Conservation (phyloP, 2,113 vertebrate species). For the Cheilinus undulatus region DNA sequence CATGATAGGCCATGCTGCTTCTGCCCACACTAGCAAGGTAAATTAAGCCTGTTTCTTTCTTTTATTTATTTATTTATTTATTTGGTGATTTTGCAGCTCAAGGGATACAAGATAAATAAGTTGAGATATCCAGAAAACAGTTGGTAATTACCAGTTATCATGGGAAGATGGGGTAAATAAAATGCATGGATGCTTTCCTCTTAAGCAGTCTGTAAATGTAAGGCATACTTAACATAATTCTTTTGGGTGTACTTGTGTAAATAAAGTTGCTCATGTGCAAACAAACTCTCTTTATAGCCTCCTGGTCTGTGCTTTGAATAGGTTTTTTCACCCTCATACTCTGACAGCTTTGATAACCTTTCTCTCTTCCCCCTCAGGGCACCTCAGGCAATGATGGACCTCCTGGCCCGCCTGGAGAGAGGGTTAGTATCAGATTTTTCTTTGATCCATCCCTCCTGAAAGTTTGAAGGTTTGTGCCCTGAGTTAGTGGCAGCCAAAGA, state of each 20-base stretch:
- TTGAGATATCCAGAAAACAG: too few species aligned
- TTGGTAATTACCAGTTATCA: too few species aligned
- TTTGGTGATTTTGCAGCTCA: too few species aligned
- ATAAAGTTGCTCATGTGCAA: background rate
- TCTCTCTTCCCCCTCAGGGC: slow-evolving; percentile 83
- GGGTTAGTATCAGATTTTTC: slow-evolving; percentile 83
- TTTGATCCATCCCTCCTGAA: slow-evolving; percentile 38
- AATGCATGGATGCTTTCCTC: too few species aligned
- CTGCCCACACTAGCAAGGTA: too few species aligned
- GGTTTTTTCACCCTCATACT: slow-evolving; percentile 25
- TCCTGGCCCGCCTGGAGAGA: slow-evolving; percentile 94
- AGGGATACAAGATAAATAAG: too few species aligned
- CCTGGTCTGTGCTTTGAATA: background rate
- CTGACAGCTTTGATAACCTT: slow-evolving; percentile 10
- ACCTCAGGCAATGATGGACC: slow-evolving; percentile 95
- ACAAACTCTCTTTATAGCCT: slow-evolving; percentile 2
- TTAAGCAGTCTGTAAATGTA: too few species aligned
- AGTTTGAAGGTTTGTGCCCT: background rate
- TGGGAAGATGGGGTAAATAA: too few species aligned
- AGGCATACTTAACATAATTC: background rate
- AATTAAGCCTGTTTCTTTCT: too few species aligned
- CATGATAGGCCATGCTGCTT: too few species aligned
- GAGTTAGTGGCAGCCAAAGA: background rate
- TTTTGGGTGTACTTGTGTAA: background rate
- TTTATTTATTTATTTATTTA: too few species aligned